Base-by-base conservation (phyloP, 2,797 vertebrate genomes). In the Cynodonichthys magdalenae region DNA sequence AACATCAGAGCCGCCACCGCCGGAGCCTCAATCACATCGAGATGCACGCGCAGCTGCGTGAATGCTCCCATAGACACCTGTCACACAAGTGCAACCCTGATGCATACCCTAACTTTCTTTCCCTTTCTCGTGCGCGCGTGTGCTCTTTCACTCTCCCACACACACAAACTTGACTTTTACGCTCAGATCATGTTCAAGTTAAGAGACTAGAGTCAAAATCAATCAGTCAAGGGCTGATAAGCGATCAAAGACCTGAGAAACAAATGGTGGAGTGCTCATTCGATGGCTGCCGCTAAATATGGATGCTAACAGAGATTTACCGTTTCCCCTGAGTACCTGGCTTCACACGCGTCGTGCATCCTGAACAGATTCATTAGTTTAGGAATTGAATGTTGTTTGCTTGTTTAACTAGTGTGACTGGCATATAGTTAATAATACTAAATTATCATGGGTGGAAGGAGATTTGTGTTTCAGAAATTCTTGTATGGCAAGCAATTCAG, bases 1-100 rank as follows among this genome's bases (percentile, higher is more conserved):
- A 84, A 84, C 71, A 88, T 87, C 86, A 80, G 70, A 73, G 66
- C 54, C 71, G 67, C 75, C 53, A 48, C 59, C 66, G 77, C 72
- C 64, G 64, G 61, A 69, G 53, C 64, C 66, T 80, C 71, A 81
- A 69, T 75, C 80, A 72, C 71, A 78, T 47, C 59, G 9, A 1
- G 67, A 66, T 8, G 49, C 52, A 57, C 20, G 1, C 0, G 14
- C 53, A 4, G 27, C 49, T 5, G 3, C 57, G 51, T 41, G 29
- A 27, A 66, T 28, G 49, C 58, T 60, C 58, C 39, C 53, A 53
- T 66, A 67, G 50, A 74, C 64, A 69, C 31, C 15, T n/a, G 24
- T 17, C 18, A 51, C 15, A 44, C 20, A 50, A 45, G 53, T 42
- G 55, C 39, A 73, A 53, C 24, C 48, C 20, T 45, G 50, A 72